Conservation (phyloP, 2,888 invertebrate genomes). For the Agonum fuliginosum region DNA sequence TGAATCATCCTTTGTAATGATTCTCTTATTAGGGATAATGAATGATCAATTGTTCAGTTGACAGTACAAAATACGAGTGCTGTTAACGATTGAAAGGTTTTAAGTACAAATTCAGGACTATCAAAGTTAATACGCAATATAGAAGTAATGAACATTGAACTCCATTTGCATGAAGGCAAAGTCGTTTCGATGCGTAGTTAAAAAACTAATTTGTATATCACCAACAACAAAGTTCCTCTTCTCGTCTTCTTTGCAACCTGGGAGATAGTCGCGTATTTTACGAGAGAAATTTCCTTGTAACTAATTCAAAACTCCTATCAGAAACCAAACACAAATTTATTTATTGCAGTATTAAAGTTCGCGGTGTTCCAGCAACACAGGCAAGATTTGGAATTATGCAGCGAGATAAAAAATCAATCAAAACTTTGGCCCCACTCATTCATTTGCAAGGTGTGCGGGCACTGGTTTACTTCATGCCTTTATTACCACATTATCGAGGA, state of each 20-base stretch:
- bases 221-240: background rate
- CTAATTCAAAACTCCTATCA: constrained; percentile 42
- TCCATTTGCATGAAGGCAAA: too few relatives aligned
- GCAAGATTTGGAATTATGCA: constrained; percentile 30
- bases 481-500: background rate
- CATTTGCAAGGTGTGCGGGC: background rate
- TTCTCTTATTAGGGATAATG: too few relatives aligned
- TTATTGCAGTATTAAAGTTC: constrained; percentile 40
- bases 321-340: constrained; percentile 46
- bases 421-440: constrained; percentile 18
- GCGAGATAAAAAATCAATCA: constrained; percentile 47
- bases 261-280: constrained; percentile 25
- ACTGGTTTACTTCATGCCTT: background rate
- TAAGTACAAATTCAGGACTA: too few relatives aligned
- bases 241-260: too few relatives aligned
- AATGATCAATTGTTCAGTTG: too few relatives aligned
- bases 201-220: constrained; percentile 37
- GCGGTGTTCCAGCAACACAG: background rate
- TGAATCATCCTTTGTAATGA: too few relatives aligned
- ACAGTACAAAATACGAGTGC: too few relatives aligned
- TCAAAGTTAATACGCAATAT: too few relatives aligned
- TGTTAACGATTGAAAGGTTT: too few relatives aligned
- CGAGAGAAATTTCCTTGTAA: constrained; percentile 25
- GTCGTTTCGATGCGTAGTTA: constrained; percentile 9
- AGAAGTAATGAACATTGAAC: too few relatives aligned